phyloP scores from a whole-genome alignment of 2,113 vertebrate species.

The Malurus cyaneus region DNA sequence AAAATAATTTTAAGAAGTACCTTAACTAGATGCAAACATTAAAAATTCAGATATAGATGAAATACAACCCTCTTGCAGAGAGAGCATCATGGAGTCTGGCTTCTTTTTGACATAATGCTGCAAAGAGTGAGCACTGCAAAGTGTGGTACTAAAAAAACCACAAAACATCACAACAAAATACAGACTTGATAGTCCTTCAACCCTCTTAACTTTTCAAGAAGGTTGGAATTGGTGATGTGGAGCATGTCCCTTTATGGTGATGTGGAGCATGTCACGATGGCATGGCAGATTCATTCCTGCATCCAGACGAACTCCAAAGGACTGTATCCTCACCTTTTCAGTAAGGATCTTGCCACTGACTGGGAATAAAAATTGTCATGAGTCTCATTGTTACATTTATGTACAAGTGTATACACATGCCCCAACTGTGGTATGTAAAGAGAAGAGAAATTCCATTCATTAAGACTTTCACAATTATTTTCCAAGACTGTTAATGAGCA shows the following conservation, averaged over 20 bases:
- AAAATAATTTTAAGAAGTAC: not conserved
- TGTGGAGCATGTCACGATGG: not conserved
- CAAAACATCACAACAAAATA: not conserved
- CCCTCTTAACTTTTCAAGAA: not conserved
- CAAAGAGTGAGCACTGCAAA: not conserved
- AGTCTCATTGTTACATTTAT: not conserved
- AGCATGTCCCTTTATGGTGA: not conserved
- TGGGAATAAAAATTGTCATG: not conserved
- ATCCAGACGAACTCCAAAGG: not conserved
- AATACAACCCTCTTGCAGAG: not conserved
- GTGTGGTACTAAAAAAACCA: no score
- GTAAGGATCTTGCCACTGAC: not conserved
- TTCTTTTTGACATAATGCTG: not conserved
- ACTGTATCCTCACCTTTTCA: not conserved
- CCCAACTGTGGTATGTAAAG: not conserved
- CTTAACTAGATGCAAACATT: not conserved
- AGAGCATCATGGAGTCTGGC: not conserved
- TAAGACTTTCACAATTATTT: not conserved
- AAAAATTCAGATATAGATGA: not conserved
- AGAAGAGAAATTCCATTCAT: not conserved
- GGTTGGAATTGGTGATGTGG: not conserved
- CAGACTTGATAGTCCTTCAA: not conserved
- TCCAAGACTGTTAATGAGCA: not conserved
- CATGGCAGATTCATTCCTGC: not conserved
- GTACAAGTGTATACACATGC: accelerated